Percentiles rank a stretch among this genome's conserved stretches.
phyloP scores from a whole-genome alignment of 35 echinoderm and acorn worm species.

The Diadema setosum region DNA sequence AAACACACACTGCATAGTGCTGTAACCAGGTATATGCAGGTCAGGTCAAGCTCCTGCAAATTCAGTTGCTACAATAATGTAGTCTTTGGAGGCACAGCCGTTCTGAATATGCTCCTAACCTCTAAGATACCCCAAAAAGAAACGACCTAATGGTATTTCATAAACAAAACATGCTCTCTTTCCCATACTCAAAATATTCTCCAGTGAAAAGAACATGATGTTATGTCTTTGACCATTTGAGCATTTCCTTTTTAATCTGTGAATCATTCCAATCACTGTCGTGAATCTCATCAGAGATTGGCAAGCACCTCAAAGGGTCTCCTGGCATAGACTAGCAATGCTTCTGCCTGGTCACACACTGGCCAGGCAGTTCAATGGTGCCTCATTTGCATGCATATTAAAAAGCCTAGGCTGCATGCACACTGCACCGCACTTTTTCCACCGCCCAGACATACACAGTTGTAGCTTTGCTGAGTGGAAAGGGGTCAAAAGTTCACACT shows the following conservation, averaged over 20 bases:
- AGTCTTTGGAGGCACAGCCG: not conserved
- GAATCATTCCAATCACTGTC: not conserved
- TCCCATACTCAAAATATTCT: not conserved
- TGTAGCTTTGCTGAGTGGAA: too few relatives aligned
- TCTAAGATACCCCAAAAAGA: not conserved
- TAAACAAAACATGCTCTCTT: not conserved
- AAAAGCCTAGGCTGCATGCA: not conserved
- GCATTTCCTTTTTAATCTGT: not conserved
- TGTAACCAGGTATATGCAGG: too few relatives aligned
- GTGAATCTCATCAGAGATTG: not conserved
- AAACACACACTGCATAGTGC: too few relatives aligned
- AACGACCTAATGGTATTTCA: not conserved
- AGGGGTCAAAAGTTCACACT: not conserved
- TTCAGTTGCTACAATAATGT: not conserved
- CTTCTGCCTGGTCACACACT: too few relatives aligned
- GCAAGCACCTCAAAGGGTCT: not conserved
- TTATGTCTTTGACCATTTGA: not conserved
- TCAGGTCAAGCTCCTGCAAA: not conserved
- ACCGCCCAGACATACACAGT: not conserved
- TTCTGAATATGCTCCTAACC: not conserved
- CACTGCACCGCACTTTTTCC: not conserved
- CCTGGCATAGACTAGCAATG: not conserved
- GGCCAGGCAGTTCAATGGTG: not conserved
- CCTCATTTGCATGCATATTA: constrained; percentile 6
- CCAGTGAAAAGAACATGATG: not conserved